Percentiles rank a stretch among this genome's conserved stretches.
phyloP scores from a whole-genome alignment of 1,140 invertebrate species.

The Heliconius hermathena region DNA sequence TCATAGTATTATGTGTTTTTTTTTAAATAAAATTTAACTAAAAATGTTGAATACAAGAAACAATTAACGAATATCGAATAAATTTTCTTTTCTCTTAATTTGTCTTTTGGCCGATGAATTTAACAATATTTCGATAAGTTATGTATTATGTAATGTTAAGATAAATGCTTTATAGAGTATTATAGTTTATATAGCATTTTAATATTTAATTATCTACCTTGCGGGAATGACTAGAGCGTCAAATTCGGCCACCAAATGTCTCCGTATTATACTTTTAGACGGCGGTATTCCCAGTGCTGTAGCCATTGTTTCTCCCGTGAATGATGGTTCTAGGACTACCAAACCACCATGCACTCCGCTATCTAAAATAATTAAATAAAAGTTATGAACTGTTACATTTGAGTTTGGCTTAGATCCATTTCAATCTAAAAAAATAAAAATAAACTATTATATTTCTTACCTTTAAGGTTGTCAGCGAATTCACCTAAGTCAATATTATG shows the following conservation, averaged over 20 bases:
- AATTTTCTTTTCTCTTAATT: conserved; percentile 32
- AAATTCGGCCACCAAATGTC: conserved; percentile 94
- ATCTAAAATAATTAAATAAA: conserved; percentile 81
- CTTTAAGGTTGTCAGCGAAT: conserved; percentile 97
- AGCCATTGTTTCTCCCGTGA: conserved; percentile 96
- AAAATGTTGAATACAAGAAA: conserved; percentile 7
- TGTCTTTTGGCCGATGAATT: conserved; percentile 22
- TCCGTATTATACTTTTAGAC: conserved; percentile 95
- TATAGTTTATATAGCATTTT: background rate
- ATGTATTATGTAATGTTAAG: conserved; percentile 24
- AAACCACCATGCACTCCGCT: conserved; percentile 96
- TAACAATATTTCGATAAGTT: conserved; percentile 26
- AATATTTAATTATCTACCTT: conserved; percentile 83
- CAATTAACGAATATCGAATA: conserved; percentile 29
- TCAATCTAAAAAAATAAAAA: background rate
- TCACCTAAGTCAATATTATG: conserved; percentile 95
- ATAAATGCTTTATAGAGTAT: conserved; percentile 18
- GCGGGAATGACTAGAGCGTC: conserved; percentile 94
- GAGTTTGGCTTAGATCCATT: background rate
- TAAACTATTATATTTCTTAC: conserved; percentile 76
- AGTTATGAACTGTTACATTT: background rate
- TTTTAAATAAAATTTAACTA: background rate
- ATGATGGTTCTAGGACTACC: conserved; percentile 95
- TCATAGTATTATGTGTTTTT: conserved; percentile 25
- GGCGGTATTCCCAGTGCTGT: conserved; percentile 95